Percentiles rank a stretch among this genome's conserved stretches.
Conservation (phyloP, 2,797 vertebrate species). For the Neosilurus mollespiculum region DNA sequence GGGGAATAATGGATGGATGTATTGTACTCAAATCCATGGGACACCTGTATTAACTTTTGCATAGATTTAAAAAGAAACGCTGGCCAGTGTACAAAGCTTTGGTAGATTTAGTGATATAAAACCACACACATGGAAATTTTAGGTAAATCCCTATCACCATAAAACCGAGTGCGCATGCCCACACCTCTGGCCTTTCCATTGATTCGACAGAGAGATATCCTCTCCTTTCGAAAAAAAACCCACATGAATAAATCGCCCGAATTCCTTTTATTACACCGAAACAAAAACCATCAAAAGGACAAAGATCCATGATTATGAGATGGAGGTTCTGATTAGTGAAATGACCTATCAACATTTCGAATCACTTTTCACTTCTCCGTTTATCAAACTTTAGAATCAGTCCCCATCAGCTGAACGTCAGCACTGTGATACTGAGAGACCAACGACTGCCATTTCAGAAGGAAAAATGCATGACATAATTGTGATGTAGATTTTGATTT, state of each 20-base stretch:
- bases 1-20: neutral
- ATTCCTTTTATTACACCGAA: neutral
- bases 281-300: neutral
- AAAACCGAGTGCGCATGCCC: neutral
- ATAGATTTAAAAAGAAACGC: neutral
- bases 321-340: neutral
- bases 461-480: neutral
- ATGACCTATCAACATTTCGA: neutral
- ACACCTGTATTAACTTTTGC: neutral
- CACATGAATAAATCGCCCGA: neutral
- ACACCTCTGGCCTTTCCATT: constrained; percentile 6
- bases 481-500: neutral
- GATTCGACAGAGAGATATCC: constrained; percentile 3
- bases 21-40: neutral
- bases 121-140: neutral
- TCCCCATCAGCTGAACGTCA: neutral
- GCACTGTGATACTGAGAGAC: neutral
- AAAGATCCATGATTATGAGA: neutral
- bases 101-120: neutral
- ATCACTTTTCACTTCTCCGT: neutral
- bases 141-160: neutral
- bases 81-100: constrained; percentile 10
- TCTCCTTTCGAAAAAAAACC: neutral
- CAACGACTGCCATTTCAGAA: neutral
- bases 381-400: neutral